A percentile compares a stretch with the other conserved stretches of the same genome.
phyloP scores from a whole-genome alignment of 2,797 vertebrate genomes.

The Anguilla obscura region DNA sequence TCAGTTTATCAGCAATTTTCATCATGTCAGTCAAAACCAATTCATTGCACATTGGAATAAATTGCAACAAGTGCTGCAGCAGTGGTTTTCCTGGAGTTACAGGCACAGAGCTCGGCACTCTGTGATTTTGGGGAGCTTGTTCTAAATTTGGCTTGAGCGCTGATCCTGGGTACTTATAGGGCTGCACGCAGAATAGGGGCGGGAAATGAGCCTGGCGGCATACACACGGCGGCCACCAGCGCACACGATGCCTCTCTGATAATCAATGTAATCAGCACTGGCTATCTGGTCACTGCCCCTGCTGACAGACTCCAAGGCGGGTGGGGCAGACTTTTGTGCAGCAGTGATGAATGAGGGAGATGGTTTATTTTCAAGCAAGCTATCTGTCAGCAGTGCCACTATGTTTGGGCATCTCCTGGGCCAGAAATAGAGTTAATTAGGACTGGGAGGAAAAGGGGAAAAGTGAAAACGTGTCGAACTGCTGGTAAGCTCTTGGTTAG shows the following conservation, averaged over 20 bases:
- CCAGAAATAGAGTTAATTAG: conserved; percentile 75
- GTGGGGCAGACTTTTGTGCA: conserved; percentile 41
- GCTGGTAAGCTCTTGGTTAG: conserved; percentile 57
- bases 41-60: background rate
- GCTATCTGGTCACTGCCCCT: conserved; percentile 67
- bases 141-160: conserved; percentile 59
- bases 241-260: conserved; percentile 45
- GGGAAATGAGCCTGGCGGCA: conserved; percentile 48
- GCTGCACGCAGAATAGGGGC: conserved; percentile 49
- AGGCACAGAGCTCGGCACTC: background rate
- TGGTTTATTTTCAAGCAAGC: conserved; percentile 69
- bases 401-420: conserved; percentile 65
- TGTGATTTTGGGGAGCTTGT: conserved; percentile 21
- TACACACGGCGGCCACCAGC: conserved; percentile 30
- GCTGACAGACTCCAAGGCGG: conserved; percentile 61
- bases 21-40: background rate
- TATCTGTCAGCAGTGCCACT: conserved; percentile 71
- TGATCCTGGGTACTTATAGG: conserved; percentile 69
- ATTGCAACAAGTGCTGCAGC: background rate
- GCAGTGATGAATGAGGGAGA: conserved; percentile 40
- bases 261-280: conserved; percentile 69
- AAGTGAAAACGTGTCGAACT: conserved; percentile 75
- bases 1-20: background rate
- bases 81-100: background rate
- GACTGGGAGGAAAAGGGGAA: conserved; percentile 71